A percentile compares a stretch with the other conserved stretches of the same genome.
Evolutionary conservation across 2,113 vertebrate genomes (phyloP).

Genomic region (Pollimyrus isidori): DNA sequence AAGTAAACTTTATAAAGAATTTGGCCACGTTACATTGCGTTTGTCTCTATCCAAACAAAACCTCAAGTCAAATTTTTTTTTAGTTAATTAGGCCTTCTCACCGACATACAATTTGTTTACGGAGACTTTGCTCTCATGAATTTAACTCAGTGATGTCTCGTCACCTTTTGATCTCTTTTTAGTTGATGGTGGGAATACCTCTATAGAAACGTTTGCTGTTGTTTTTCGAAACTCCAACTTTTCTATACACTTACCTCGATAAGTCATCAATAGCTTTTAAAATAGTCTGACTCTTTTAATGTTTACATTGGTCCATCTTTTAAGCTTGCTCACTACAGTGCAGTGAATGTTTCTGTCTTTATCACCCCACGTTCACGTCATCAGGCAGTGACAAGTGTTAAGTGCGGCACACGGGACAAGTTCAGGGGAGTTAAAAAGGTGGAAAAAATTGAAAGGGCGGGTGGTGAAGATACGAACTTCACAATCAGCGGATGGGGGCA

Average conservation of each 20-base stretch:
- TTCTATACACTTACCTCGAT: neutral
- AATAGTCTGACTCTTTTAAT: neutral
- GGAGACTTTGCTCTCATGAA: neutral
- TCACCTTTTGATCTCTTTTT: neutral
- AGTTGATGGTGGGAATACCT: neutral
- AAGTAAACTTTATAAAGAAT: neutral
- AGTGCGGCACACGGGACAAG: neutral
- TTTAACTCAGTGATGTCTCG: neutral
- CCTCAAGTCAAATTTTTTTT: neutral
- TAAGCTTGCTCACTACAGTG: neutral
- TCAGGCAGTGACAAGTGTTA: conserved; percentile 1
- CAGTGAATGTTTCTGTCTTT: neutral
- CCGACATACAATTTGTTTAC: neutral
- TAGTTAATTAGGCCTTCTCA: neutral
- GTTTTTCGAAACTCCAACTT: neutral
- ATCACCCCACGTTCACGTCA: neutral
- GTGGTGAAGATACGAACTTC: neutral
- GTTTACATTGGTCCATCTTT: neutral
- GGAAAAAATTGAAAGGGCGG: neutral
- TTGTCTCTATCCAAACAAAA: neutral
- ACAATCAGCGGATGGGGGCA: neutral
- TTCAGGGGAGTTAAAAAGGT: neutral
- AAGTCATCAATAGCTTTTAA: neutral
- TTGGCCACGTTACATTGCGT: neutral
- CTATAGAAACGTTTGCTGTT: neutral